Evolutionary conservation across 2,888 invertebrate species (phyloP).

Genomic region (Ferrisia virgata): DNA sequence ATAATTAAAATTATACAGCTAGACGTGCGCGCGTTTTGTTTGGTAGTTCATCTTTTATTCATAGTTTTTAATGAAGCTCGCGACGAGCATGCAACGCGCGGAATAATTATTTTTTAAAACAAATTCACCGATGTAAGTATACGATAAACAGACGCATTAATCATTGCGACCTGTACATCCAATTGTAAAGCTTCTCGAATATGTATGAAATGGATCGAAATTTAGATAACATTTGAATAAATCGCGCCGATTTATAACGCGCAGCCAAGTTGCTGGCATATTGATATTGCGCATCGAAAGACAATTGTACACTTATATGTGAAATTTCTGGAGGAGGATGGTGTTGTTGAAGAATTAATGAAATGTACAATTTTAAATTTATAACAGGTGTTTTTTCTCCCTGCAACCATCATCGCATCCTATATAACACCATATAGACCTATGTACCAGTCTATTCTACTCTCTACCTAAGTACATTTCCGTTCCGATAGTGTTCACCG

Average conservation of each 20-base stretch:
- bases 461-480: background rate
- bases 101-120: conserved; percentile 27
- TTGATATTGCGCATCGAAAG: background rate
- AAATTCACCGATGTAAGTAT: background rate
- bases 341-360: conserved; percentile 16
- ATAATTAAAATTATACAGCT: background rate
- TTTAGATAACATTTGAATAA: conserved; percentile 26
- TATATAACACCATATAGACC: background rate
- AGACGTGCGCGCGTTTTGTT: background rate
- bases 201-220: conserved; percentile 30
- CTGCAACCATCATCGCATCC: background rate
- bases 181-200: background rate
- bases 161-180: background rate
- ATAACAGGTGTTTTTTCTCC: conserved; percentile 1
- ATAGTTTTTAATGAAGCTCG: background rate
- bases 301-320: conserved; percentile 19
- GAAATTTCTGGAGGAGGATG: conserved; percentile 21
- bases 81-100: background rate
- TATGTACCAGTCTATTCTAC: too few relatives aligned
- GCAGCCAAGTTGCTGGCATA: background rate
- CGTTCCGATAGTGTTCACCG: background rate
- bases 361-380: conserved; percentile 20
- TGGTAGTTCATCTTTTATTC: conserved; percentile 26
- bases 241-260: conserved; percentile 15
- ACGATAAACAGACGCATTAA: conserved; percentile 30